Percentiles rank a stretch among this genome's conserved stretches.
Conservation (phyloP, 2,888 invertebrate species). For the Diarsia dahlii region DNA sequence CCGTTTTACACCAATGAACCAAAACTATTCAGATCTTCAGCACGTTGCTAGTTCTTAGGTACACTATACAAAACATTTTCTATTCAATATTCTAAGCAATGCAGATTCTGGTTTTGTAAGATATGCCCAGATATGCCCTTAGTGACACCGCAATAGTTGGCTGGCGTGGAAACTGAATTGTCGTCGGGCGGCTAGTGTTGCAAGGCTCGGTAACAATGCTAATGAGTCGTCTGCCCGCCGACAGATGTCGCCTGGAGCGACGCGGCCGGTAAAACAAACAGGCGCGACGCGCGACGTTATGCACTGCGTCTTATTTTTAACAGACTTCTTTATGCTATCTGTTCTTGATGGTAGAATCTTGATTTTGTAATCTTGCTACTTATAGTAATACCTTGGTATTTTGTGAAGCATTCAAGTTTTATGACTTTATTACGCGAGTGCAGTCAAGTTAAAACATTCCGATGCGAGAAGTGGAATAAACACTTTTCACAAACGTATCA, state of each 20-base stretch:
- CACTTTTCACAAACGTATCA: neutral
- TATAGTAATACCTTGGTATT: neutral
- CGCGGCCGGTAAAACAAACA: slow-evolving; percentile 44
- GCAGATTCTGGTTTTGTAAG: slow-evolving; percentile 37
- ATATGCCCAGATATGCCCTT: slow-evolving; percentile 38
- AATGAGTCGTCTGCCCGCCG: slow-evolving; percentile 72
- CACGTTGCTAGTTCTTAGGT: neutral
- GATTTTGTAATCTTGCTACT: neutral
- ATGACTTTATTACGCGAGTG: neutral
- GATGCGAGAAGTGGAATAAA: neutral
- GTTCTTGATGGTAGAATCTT: slow-evolving; percentile 8
- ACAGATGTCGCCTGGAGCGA: slow-evolving; percentile 70
- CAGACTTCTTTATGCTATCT: slow-evolving; percentile 7
- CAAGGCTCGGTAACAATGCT: slow-evolving; percentile 70
- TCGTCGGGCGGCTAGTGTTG: slow-evolving; percentile 37
- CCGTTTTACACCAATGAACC: neutral
- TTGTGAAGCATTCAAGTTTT: neutral
- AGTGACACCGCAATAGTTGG: slow-evolving; percentile 44
- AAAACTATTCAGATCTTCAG: neutral
- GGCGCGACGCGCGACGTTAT: slow-evolving; percentile 33
- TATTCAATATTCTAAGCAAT: slow-evolving; percentile 44
- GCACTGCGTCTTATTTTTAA: slow-evolving; percentile 39
- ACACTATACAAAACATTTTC: slow-evolving; percentile 1
- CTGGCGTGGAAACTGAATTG: slow-evolving; percentile 43
- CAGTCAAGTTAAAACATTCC: neutral